Base-by-base conservation (phyloP, 64 coral and sea anemone species). In the Anthopleura sola region DNA sequence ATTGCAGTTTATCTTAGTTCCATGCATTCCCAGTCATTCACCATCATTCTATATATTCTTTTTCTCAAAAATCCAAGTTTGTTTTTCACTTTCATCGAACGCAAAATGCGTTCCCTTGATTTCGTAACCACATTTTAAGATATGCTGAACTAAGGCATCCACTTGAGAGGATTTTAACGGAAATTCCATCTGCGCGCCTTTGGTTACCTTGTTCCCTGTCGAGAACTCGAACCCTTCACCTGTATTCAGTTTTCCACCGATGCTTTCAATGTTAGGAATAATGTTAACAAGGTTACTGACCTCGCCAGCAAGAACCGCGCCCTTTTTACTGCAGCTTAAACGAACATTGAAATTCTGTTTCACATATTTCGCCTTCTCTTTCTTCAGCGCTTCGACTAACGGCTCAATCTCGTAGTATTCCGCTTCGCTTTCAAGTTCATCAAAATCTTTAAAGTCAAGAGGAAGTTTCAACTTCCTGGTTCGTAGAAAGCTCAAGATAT, bases 401-500 rank as follows among this genome's bases (percentile, higher is more conserved):
- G 83, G 81, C 11, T 87, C 80, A 17, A 97, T 86, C 53, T 85
- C 33, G 80, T 93, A 97, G 64, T 62, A 97, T 39, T 86, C 81
- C 23, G 94, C 94, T 58, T 97, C 94, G 1, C 71, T 82, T 48
- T 84, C 82, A 3, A 97, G 84, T 49, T 87, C 57, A 28, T 90
- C 87, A 60, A 90, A 89, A 14, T 93, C 79, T 37, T 97, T 57
- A 81, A 93, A 97, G 26, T 90, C 75, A 21, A 76, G 57, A 0
- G 88, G 90, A 16, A 97, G 23, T 37, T 77, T 85, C 16, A 97
- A 78, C 23, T 88, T 97, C 39, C 71, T 55, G 10, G 85, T 93
- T 1, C 94, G 79, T 8, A 97, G 51, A 58, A 93, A 97, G 21
- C 88, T 89, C 1, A 97, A 82, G 12, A 97, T 60, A 47, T 97